These are phyloP conservation scores for Pandemis heparana DNA, from an alignment of 2,888 invertebrate species.

Conservation along the genomic window DNA sequence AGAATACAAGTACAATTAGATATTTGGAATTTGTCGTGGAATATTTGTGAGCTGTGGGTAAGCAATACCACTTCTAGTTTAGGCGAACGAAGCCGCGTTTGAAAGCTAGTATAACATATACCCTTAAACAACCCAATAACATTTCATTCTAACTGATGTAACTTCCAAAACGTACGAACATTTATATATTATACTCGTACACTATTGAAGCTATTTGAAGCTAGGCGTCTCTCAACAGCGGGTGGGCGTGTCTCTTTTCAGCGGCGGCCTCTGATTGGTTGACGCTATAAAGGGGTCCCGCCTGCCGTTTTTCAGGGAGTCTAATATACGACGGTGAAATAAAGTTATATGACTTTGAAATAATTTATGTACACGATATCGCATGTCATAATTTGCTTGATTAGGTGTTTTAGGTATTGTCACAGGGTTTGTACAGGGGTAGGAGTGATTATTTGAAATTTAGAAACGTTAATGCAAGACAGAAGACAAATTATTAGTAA, in stretches of 20 bases:
- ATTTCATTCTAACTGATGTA: not conserved
- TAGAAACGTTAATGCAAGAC: no score
- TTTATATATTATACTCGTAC: constrained; percentile 43
- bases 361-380: constrained; percentile 3
- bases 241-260: constrained; percentile 82
- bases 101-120: no score
- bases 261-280: constrained; percentile 70
- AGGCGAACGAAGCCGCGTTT: no score
- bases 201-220: no score
- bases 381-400: not conserved
- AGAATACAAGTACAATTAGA: no score
- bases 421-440: not conserved
- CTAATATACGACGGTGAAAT: constrained; percentile 9
- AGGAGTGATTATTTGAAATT: not conserved
- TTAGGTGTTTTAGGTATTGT: not conserved
- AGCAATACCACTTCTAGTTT: no score
- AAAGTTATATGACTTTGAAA: not conserved
- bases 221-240: constrained; percentile 75
- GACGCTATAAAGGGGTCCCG: constrained; percentile 72
- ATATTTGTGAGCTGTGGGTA: no score
- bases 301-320: constrained; percentile 73
- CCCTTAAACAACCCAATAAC: not conserved
- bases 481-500: no score
- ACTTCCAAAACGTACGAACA: not conserved
- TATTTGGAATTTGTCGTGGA: no score